Evolutionary conservation across 2,113 vertebrate genomes (phyloP), one percentile per base, ranked within the genome.

Genomic region (Tragelaphus scriptus): DNA sequence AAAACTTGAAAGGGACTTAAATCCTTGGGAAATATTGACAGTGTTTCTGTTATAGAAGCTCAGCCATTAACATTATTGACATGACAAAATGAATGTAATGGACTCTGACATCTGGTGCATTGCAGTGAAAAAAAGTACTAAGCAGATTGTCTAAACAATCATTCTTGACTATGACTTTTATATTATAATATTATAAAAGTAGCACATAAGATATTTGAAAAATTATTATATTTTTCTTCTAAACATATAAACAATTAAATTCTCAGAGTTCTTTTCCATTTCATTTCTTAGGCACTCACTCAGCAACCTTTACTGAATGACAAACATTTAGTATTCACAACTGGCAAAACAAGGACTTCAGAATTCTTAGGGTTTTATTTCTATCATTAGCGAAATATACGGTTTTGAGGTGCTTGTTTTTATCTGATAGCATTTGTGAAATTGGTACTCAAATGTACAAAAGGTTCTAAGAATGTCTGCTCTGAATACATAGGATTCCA

Each of bases 11-110:
- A 81, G 47, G 59, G 15, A 93, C 28, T 81, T 88, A 16, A 94
- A 44, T 77, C 58, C 19, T 26, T 96, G 25, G 4, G 32, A 92
- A 92, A 92, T 63, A 85, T 19, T 91, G 91, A 88, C 65, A 94
- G 11, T 77, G 47, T 96, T 96, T 95, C 53, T 93, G 19, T 96
- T 82, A 95, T 19, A 88, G 59, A 96, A 96, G 2, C 36, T 81
- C 77, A 61, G 53, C 96, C 88, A 95, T 97, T 97, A 98, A 97
- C 96, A 96, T 94, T 65, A 93, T 77, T 75, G 79, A 92, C 81
- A 30, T 92, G 91, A 30, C 53, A 90, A 44, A 15, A 65, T 51
- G 58, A 92, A 59, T n/a, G 7, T 25, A 88, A 94, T 88, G 36
- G 49, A 77, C 71, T 97, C 91, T 95, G 87, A 96, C 87, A 97